Percentiles rank a stretch among this genome's conserved stretches.
These are phyloP conservation scores for Mimas tiliae DNA, from an alignment of 2,888 invertebrate species.

Conservation along the genomic window DNA sequence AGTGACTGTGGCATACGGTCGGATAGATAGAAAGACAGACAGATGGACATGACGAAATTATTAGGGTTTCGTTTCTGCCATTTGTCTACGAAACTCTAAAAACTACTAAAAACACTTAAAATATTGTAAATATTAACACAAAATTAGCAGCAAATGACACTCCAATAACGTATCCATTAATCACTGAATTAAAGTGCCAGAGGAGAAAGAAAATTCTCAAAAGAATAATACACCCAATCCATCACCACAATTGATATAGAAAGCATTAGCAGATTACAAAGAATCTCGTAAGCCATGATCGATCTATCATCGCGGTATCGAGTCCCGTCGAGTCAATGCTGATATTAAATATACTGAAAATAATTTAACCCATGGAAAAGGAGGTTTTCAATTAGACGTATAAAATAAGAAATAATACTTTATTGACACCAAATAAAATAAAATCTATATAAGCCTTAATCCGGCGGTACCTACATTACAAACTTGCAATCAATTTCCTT, in stretches of 20 bases:
- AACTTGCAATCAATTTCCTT: too few species aligned
- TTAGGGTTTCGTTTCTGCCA: too few species aligned
- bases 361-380: background rate
- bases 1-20: too few species aligned
- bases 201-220: conserved; percentile 24
- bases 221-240: conserved; percentile 32
- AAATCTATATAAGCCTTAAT: too few species aligned
- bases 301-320: conserved; percentile 30
- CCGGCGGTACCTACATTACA: too few species aligned
- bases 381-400: too few species aligned
- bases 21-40: too few species aligned
- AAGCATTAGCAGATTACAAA: conserved; percentile 35
- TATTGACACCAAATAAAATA: too few species aligned
- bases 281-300: conserved; percentile 26
- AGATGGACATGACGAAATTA: too few species aligned
- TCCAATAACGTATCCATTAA: conserved; percentile 2
- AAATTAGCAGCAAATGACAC: background rate
- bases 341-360: conserved; percentile 19
- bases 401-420: too few species aligned
- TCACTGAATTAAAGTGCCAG: conserved; percentile 4
- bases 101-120: too few species aligned
- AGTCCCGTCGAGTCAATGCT: conserved; percentile 27
- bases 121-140: background rate
- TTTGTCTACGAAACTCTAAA: too few species aligned
- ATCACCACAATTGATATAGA: conserved; percentile 38